phyloP scores from a whole-genome alignment of 2,113 vertebrate species.

The Pelecanoides urinatrix region DNA sequence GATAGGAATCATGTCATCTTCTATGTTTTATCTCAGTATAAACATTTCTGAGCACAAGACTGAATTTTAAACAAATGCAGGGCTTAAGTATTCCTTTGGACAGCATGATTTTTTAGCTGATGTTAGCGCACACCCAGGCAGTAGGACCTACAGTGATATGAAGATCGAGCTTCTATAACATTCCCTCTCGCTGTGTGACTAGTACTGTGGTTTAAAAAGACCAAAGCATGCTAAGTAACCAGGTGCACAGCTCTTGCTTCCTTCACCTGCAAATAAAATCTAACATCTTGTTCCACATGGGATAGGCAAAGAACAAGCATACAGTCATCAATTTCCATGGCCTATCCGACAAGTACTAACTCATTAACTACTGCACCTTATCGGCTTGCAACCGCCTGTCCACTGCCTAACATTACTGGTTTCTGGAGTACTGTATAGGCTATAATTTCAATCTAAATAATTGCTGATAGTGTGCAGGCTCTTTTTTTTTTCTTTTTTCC shows the following conservation, averaged over 20 bases:
- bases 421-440: background rate
- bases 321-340: accelerated
- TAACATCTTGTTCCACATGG: background rate
- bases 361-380: background rate
- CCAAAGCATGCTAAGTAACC: background rate
- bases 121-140: background rate
- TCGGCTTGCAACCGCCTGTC: background rate
- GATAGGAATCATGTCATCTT: background rate
- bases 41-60: background rate
- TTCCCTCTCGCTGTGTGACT: background rate
- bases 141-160: background rate
- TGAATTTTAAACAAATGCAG: constrained; percentile 40
- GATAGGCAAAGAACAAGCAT: background rate
- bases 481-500: background rate
- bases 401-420: background rate
- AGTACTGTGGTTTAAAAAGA: background rate
- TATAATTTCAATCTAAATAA: background rate
- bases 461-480: background rate
- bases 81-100: background rate
- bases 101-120: background rate
- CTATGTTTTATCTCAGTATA: constrained; percentile 7
- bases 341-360: background rate
- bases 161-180: background rate
- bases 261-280: background rate
- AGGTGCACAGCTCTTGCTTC: background rate